Percentiles rank a stretch among this genome's conserved stretches.
These are phyloP conservation scores for Listronotus oregonensis DNA, from an alignment of 1,140 invertebrate species.

Conservation along the genomic window DNA sequence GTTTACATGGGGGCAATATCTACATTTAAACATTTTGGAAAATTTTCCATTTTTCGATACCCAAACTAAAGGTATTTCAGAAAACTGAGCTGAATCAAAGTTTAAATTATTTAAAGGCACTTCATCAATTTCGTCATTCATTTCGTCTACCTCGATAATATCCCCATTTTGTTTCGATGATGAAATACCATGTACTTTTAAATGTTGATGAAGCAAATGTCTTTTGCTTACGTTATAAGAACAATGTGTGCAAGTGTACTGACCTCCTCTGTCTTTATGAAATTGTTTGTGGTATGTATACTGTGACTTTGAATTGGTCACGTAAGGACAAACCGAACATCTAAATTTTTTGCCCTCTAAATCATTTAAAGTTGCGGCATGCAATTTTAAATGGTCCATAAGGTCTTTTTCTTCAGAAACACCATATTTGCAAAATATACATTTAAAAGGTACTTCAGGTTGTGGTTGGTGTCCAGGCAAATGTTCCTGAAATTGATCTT, in stretches of 20 bases:
- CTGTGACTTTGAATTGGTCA: constrained; percentile 82
- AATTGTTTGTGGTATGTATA: constrained; percentile 86
- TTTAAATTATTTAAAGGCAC: constrained; percentile 29
- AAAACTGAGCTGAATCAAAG: constrained; percentile 44
- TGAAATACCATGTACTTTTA: constrained; percentile 71
- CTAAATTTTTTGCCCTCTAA: constrained; percentile 65
- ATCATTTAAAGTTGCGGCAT: constrained; percentile 37
- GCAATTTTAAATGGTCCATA: constrained; percentile 52
- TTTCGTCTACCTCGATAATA: constrained; percentile 49
- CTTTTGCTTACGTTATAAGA: constrained; percentile 82
- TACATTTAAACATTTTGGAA: constrained; percentile 84
- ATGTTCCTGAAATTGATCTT: constrained; percentile 70
- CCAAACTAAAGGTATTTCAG: constrained; percentile 72
- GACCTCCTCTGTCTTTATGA: constrained; percentile 72
- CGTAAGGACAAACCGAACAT: constrained; percentile 77
- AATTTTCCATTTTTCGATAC: constrained; percentile 73
- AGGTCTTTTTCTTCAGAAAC: constrained; percentile 59
- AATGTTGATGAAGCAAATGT: constrained; percentile 77
- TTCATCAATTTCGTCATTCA: constrained; percentile 52
- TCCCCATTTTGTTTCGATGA: constrained; percentile 50
- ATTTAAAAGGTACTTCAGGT: constrained; percentile 75
- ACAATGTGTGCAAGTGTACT: constrained; percentile 80
- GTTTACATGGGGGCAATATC: constrained; percentile 84
- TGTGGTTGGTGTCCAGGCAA: constrained; percentile 73
- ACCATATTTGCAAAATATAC: constrained; percentile 80